Base-by-base conservation (phyloP, 2,888 invertebrate genomes). In the Eremobia ochroleuca region DNA sequence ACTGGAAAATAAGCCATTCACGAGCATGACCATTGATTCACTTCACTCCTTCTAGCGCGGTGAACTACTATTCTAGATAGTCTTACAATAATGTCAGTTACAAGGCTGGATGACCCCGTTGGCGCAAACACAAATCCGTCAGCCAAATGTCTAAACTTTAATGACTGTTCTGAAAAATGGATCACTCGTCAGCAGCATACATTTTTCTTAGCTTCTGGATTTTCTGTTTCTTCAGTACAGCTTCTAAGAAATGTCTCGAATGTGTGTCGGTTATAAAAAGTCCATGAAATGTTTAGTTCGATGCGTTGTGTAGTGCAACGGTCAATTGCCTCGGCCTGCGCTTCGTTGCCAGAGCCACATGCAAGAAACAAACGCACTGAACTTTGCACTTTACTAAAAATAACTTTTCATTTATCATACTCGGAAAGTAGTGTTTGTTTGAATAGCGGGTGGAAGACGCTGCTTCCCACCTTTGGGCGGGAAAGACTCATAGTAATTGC, bases 261-360 rank as follows among this genome's bases (percentile, higher is more conserved):
- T 75, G 72, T 84, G 37, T 85, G 78, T 85, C 71, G 46, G 70
- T 31, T 80, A 65, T 75, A 78, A 72, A 77, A 72, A 76, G 68
- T 61, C 49, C 55, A 52, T 76, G 67, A 77, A 75, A 62, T 72
- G 9, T 79, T 79, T 59, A 68, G 68, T 37, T 43, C 64, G 58
- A 79, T 37, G 72, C 70, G 71, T 43, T 59, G 69, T 64, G 66
- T 43, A 76, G 83, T 77, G 69, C 79, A 77, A 67, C 82, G 88
- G 88, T 90, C 88, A 90, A 90, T 90, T 91, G 90, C 89, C 88
- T 87, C 82, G 76, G 79, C 58, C 59, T 34, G 67, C 59, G 61
- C 73, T 61, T 59, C 64, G 69, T 77, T 77, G 81, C 64, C 69
- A 72, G 73, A 62, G 70, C 37, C 34, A 49, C 43, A 49, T n/a